phyloP scores from a whole-genome alignment of 2,888 invertebrate genomes.

The Cyclophora punctaria region DNA sequence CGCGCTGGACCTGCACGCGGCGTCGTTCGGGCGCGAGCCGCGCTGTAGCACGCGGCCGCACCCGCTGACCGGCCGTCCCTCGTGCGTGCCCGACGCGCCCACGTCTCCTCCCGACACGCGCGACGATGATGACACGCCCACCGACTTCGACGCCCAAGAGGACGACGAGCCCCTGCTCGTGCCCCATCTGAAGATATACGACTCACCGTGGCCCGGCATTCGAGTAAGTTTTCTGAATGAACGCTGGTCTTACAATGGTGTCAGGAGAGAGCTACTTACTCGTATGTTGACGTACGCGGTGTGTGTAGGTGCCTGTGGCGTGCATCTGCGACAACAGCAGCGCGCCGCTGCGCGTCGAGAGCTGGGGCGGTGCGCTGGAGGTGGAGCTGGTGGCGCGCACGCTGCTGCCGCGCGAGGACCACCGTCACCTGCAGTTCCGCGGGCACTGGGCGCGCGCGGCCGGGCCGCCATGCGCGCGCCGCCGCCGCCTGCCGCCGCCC shows the following conservation, averaged over 20 bases:
- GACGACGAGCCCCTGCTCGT: constrained; percentile 59
- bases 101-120: constrained; percentile 27
- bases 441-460: constrained; percentile 66
- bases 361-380: constrained; percentile 76
- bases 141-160: constrained; percentile 30
- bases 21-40: constrained; percentile 78
- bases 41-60: constrained; percentile 82
- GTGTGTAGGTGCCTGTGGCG: constrained; percentile 76
- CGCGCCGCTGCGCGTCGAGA: constrained; percentile 37
- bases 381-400: constrained; percentile 83
- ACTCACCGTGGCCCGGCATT: constrained; percentile 82
- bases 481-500: constrained; percentile 39
- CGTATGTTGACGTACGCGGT: constrained; percentile 32
- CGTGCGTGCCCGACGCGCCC: constrained; percentile 37
- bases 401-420: constrained; percentile 86
- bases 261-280: constrained; percentile 2
- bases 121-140: constrained; percentile 18
- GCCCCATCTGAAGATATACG: constrained; percentile 76
- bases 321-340: constrained; percentile 86
- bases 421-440: constrained; percentile 85
- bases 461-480: constrained; percentile 30
- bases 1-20: constrained; percentile 79
- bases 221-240: constrained; percentile 40
- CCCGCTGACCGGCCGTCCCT: constrained; percentile 80
- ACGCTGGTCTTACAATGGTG: too few species aligned